These are phyloP conservation scores for Octodonta nipae DNA, from an alignment of 2,888 invertebrate species.

Conservation along the genomic window DNA sequence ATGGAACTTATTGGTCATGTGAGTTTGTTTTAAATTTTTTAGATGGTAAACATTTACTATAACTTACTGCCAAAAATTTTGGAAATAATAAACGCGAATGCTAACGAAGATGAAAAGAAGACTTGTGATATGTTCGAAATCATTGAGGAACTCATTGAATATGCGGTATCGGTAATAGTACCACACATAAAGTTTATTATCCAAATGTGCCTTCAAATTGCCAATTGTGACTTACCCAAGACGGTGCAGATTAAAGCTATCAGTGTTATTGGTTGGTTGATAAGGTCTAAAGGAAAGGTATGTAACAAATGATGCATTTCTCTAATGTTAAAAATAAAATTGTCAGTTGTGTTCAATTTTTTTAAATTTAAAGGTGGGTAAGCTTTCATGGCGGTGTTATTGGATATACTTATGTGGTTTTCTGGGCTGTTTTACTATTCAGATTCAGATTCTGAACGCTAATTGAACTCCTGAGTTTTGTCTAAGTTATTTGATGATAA, in stretches of 20 bases:
- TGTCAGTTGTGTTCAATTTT: not conserved
- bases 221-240: constrained; percentile 44
- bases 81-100: constrained; percentile 45
- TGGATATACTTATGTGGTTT: too few species aligned
- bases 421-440: too few species aligned
- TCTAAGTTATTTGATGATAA: too few species aligned
- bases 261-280: constrained; percentile 49
- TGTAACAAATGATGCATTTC: constrained; percentile 1
- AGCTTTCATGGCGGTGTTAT: too few species aligned
- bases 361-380: too few species aligned
- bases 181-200: constrained; percentile 51
- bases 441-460: too few species aligned
- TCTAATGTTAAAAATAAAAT: not conserved
- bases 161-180: constrained; percentile 45
- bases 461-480: too few species aligned
- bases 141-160: constrained; percentile 52
- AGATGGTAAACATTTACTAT: constrained; percentile 45
- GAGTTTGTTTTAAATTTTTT: constrained; percentile 12
- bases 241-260: constrained; percentile 55
- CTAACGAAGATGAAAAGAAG: constrained; percentile 44
- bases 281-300: constrained; percentile 57
- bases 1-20: not conserved
- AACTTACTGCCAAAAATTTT: constrained; percentile 50
- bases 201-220: constrained; percentile 52
- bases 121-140: constrained; percentile 50